phyloP scores from a whole-genome alignment of 1,140 invertebrate species.

The Macrobrachium rosenbergii region DNA sequence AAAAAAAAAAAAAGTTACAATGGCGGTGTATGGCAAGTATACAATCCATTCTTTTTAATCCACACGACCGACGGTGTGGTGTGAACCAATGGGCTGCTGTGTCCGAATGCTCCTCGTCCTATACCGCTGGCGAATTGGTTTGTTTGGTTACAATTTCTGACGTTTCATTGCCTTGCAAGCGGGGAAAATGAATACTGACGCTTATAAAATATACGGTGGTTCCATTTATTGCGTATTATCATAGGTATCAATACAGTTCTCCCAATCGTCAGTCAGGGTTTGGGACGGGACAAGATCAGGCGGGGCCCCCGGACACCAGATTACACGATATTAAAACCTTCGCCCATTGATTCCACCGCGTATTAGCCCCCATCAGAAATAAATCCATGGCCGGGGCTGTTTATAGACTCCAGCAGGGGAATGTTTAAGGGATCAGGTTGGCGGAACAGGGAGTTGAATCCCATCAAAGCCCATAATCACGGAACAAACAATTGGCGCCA shows the following conservation, averaged over 20 bases:
- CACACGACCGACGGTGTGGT: slow-evolving; percentile 49
- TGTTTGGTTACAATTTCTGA: background rate
- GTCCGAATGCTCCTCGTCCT: slow-evolving; percentile 23
- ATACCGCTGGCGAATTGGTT: background rate
- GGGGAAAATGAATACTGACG: background rate
- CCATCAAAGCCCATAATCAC: slow-evolving; percentile 15
- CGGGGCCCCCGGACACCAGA: slow-evolving; percentile 50
- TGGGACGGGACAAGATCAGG: slow-evolving; percentile 34
- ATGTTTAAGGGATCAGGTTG: slow-evolving; percentile 33
- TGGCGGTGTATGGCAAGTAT: slow-evolving; percentile 40
- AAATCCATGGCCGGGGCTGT: slow-evolving; percentile 55
- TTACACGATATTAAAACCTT: slow-evolving; percentile 62
- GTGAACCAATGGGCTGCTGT: slow-evolving; percentile 45
- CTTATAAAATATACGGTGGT: background rate
- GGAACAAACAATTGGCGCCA: background rate
- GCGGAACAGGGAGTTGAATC: slow-evolving; percentile 10
- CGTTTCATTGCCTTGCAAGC: too few relatives aligned
- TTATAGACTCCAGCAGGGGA: slow-evolving; percentile 42
- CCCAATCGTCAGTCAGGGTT: background rate
- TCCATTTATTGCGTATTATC: background rate
- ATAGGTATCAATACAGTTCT: background rate
- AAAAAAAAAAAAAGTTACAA: background rate
- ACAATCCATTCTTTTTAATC: slow-evolving; percentile 64
- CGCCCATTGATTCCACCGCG: slow-evolving; percentile 56
- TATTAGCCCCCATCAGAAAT: slow-evolving; percentile 62